A percentile compares a stretch with the other conserved stretches of the same genome.
phyloP scores from a whole-genome alignment of 2,888 invertebrate genomes.

The Netelia melanura region DNA sequence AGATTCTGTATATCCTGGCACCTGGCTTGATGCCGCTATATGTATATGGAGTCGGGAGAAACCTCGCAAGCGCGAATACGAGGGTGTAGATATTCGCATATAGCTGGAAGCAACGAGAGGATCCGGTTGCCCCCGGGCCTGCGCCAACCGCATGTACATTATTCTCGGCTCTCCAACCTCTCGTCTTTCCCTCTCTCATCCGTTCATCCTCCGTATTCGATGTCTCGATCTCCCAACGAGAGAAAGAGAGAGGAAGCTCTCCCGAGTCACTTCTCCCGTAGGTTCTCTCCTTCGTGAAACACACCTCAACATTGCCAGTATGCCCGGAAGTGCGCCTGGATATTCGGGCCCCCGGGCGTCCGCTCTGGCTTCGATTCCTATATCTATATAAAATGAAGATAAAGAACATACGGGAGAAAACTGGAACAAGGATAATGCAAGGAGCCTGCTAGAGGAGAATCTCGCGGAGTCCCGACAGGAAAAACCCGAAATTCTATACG shows the following conservation, averaged over 20 bases:
- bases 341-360: conserved; percentile 46
- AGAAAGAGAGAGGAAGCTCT: conserved; percentile 19
- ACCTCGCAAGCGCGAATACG: conserved; percentile 52
- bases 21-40: conserved; percentile 51
- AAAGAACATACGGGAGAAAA: conserved; percentile 8
- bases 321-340: conserved; percentile 65
- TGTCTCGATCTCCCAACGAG: conserved; percentile 35
- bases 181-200: conserved; percentile 35
- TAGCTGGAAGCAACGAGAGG: conserved; percentile 28
- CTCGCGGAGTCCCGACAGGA: conserved; percentile 44
- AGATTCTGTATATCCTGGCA: conserved; percentile 47
- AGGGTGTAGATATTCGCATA: conserved; percentile 19
- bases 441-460: conserved; percentile 35
- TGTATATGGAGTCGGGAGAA: conserved; percentile 28
- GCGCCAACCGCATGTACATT: conserved; percentile 68
- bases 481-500: conserved; percentile 13
- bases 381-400: conserved; percentile 6
- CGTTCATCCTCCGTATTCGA: conserved; percentile 44
- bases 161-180: conserved; percentile 56
- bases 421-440: conserved; percentile 10
- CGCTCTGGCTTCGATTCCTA: conserved; percentile 42
- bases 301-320: conserved; percentile 1
- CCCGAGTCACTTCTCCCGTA: conserved; percentile 14
- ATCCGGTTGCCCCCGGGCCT: conserved; percentile 65
- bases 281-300: not conserved